A percentile compares a stretch with the other conserved stretches of the same genome.
Conservation (phyloP, 1,140 invertebrate genomes). For the Lucilia cuprina region DNA sequence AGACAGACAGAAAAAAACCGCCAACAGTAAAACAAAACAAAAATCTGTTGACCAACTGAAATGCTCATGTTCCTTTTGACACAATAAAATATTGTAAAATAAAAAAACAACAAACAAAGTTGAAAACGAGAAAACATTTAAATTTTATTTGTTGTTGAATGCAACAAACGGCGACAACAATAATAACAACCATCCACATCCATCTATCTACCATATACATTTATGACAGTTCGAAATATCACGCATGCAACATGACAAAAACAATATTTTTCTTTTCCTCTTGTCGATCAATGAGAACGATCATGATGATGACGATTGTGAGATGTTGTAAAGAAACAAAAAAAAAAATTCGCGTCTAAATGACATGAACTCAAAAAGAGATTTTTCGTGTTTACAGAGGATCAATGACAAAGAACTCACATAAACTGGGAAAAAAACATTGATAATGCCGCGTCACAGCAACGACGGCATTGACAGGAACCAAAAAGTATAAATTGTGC, state of each 20-base stretch:
- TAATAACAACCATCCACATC: background rate
- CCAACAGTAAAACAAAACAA: background rate
- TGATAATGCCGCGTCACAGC: background rate
- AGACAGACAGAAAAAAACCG: background rate
- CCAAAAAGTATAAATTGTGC: background rate
- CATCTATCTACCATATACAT: background rate
- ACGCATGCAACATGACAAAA: background rate
- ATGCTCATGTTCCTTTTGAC: background rate
- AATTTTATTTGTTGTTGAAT: background rate
- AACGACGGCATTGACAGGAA: background rate
- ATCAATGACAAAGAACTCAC: constrained; percentile 23
- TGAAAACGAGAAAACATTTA: constrained; percentile 4
- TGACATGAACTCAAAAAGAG: background rate
- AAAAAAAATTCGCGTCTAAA: background rate
- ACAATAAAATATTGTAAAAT: background rate
- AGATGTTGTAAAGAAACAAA: background rate
- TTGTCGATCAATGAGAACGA: background rate
- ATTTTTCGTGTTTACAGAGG: constrained; percentile 26
- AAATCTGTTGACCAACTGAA: background rate
- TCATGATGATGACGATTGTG: background rate
- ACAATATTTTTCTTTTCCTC: background rate
- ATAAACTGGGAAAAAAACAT: background rate
- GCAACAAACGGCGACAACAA: background rate
- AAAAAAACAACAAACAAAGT: background rate
- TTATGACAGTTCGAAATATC: constrained; percentile 22